Conservation (phyloP, 2,888 invertebrate genomes). For the Harmothoe impar region DNA sequence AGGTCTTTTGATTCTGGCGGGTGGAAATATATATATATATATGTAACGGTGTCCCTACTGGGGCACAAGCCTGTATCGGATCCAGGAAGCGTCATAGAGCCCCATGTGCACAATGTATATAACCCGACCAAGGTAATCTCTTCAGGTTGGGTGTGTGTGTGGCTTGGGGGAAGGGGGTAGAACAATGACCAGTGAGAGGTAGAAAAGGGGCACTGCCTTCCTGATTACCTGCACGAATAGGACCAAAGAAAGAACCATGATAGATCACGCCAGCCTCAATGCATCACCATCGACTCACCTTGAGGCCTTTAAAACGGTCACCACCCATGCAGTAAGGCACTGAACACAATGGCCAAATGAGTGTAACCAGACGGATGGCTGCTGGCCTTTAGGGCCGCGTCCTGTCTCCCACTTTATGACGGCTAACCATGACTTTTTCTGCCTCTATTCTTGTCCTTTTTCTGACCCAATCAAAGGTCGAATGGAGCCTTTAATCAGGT, state of each 20-base stretch:
- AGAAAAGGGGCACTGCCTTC: not conserved
- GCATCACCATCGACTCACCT: not conserved
- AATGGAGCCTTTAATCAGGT: slow-evolving; percentile 29
- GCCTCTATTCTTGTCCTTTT: not conserved
- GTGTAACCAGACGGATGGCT: too few species aligned
- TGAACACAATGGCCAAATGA: not conserved
- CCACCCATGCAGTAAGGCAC: not conserved
- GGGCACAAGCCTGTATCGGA: not conserved
- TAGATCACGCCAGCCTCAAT: not conserved
- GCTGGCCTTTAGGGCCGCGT: not conserved
- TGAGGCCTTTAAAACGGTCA: not conserved
- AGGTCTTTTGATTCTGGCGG: too few species aligned
- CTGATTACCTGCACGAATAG: slow-evolving; percentile 32
- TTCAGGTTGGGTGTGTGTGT: too few species aligned
- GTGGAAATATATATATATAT: too few species aligned
- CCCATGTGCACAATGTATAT: not conserved
- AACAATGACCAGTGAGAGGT: not conserved
- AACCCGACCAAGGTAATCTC: not conserved
- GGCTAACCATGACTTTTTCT: not conserved
- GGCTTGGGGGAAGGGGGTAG: not conserved
- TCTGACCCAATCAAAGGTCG: slow-evolving; percentile 35
- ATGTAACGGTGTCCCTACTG: too few species aligned
- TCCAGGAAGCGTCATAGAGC: not conserved
- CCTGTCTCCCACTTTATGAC: not conserved
- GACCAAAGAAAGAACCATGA: slow-evolving; percentile 20